phyloP scores from a whole-genome alignment of 2,797 vertebrate species.

The Tamandua tetradactyla region DNA sequence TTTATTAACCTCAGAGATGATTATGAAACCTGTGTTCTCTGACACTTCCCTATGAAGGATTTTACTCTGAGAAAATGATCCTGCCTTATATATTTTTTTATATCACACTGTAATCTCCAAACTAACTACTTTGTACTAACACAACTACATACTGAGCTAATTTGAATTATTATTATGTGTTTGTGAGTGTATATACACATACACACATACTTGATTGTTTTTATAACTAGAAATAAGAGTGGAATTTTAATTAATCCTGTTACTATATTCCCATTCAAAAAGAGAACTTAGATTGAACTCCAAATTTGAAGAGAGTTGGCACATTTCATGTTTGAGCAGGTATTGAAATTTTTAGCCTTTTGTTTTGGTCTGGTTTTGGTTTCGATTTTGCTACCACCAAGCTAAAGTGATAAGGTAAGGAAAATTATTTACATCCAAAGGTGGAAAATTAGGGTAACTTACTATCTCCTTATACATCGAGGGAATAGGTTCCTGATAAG shows the following conservation, averaged over 20 bases:
- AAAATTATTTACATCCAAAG: constrained; percentile 37
- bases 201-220: not conserved
- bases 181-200: not conserved
- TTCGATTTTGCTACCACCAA: not conserved
- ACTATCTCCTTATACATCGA: not conserved
- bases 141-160: not conserved
- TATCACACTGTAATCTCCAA: not conserved
- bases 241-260: constrained; percentile 26
- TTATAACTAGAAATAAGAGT: constrained; percentile 24
- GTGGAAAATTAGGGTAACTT: not conserved
- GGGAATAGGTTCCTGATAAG: not conserved
- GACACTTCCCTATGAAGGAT: constrained; percentile 11
- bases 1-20: constrained; percentile 33
- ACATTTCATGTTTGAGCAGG: not conserved
- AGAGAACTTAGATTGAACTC: constrained; percentile 44
- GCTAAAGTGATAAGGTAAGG: not conserved
- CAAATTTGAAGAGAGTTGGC: constrained; percentile 12
- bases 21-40: constrained; percentile 29
- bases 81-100: not conserved
- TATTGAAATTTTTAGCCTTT: constrained; percentile 29
- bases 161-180: not conserved
- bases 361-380: not conserved
- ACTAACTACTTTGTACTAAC: constrained; percentile 45
- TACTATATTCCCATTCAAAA: not conserved
- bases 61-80: constrained; percentile 51